Conservation (phyloP, 2,888 invertebrate genomes). For the Malthinus seriepunctatus region DNA sequence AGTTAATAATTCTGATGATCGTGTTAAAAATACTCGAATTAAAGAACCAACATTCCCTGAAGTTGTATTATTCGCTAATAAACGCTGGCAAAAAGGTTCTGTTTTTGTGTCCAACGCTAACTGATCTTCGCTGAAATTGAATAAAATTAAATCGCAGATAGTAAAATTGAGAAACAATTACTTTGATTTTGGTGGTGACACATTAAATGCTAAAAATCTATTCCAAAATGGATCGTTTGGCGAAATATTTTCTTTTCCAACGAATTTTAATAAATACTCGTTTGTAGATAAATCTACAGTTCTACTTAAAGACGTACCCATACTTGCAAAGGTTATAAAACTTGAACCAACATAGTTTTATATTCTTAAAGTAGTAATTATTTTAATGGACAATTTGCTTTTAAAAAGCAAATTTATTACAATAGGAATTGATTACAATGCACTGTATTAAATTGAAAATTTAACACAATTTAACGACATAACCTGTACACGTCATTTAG, state of each 20-base stretch:
- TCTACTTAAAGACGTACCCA: slow-evolving; percentile 83
- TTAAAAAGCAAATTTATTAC: too few relatives aligned
- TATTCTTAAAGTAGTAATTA: too few relatives aligned
- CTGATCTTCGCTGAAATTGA: slow-evolving; percentile 71
- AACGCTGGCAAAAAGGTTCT: slow-evolving; percentile 72
- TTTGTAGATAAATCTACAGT: slow-evolving; percentile 81
- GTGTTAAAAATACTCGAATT: slow-evolving; percentile 81
- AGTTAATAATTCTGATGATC: slow-evolving; percentile 81
- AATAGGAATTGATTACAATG: not conserved
- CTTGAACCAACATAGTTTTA: too few relatives aligned
- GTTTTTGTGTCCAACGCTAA: slow-evolving; percentile 79
- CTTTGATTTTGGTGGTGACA: slow-evolving; percentile 78
- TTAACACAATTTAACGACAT: slow-evolving; percentile 30
- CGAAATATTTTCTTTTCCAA: slow-evolving; percentile 77
- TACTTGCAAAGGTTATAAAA: too few relatives aligned
- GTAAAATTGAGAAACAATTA: slow-evolving; percentile 53
- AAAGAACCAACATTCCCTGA: slow-evolving; percentile 91
- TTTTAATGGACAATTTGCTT: too few relatives aligned
- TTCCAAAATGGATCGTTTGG: slow-evolving; percentile 95
- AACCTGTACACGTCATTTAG: slow-evolving; percentile 41
- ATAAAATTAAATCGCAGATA: slow-evolving; percentile 12
- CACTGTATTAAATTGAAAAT: slow-evolving; percentile 10
- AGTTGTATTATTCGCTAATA: slow-evolving; percentile 81
- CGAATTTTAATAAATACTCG: slow-evolving; percentile 77
- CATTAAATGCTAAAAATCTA: slow-evolving; percentile 87